Evolutionary conservation across 2,888 invertebrate genomes (phyloP), one percentile per base, ranked within the genome.

Genomic region (Micoletzkya japonica): DNA sequence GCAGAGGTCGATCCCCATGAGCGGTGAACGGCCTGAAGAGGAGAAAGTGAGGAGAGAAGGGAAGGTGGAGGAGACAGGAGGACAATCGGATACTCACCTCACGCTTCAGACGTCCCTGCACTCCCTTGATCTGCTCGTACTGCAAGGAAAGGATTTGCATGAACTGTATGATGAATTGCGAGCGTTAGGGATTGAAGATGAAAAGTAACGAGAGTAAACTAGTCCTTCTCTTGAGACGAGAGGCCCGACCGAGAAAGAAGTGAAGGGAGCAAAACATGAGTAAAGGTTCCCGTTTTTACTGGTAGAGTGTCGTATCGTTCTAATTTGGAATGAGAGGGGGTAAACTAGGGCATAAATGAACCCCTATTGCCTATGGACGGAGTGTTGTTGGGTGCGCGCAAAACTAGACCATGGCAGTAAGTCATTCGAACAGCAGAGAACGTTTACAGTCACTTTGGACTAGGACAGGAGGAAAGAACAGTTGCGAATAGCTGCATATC

Each of bases 91-190:
- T n/a, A 32, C 32, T 0, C 1, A 60, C 60, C 50, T 63, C 63
- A n/a, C 68, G 57, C 68, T 68, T 68, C 68, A 68, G 57, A 58
- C 68, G 68, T 7, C 68, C 68, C 57, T 57, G 58, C 39, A 58
- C 68, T 28, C 68, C 68, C 68, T 68, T 68, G 68, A 68, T 68
- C 57, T 49, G 39, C 49, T 68, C 68, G 58, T 58, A 68, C 68
- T 68, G 68, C 37, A 66, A 68, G 57, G 32, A 28, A 10, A n/a
- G 3, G 6, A 52, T 7, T 4, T 57, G 6, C 7, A 57, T 57
- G 6, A 14, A n/a, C 30, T 44, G n/a, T 17, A 20, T 24, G 20
- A 39, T 28, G 30, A n/a, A 24, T 17, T 61, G 14, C n/a, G 20
- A 44, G 44, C 44, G 10, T 44, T 10, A 44, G 44, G 44, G 44